Conservation (phyloP, 64 coral and sea anemone species). For the Trachythela sp. region DNA sequence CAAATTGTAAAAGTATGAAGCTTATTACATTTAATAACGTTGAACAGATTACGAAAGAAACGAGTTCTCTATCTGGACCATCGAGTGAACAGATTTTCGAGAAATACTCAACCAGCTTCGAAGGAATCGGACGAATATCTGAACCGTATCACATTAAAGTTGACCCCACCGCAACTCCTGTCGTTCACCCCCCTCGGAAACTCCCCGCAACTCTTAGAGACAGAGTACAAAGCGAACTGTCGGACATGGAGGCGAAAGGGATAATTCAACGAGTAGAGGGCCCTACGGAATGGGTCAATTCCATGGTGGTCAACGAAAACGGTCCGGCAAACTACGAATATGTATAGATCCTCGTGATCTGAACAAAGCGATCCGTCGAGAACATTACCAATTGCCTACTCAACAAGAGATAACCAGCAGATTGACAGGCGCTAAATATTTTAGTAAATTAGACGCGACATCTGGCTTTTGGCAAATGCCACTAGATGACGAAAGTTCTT, state of each 20-base stretch:
- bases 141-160: slow-evolving; percentile 47
- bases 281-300: slow-evolving; percentile 55
- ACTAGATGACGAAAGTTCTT: not conserved
- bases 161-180: slow-evolving; percentile 17
- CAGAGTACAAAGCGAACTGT: slow-evolving; percentile 7
- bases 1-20: slow-evolving; percentile 26
- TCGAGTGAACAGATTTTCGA: slow-evolving; percentile 21
- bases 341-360: slow-evolving; percentile 60
- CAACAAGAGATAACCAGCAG: slow-evolving; percentile 47
- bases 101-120: slow-evolving; percentile 38
- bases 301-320: slow-evolving; percentile 36
- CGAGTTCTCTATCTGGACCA: not conserved
- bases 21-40: slow-evolving; percentile 37
- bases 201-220: slow-evolving; percentile 36
- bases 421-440: slow-evolving; percentile 37
- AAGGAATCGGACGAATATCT: slow-evolving; percentile 46
- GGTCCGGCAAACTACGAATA: slow-evolving; percentile 31
- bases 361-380: slow-evolving; percentile 45
- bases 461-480: slow-evolving; percentile 47
- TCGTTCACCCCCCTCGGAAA: slow-evolving; percentile 49
- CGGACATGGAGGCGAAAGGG: slow-evolving; percentile 34
- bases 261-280: slow-evolving; percentile 18
- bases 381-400: slow-evolving; percentile 53
- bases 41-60: not conserved
- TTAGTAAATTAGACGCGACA: slow-evolving; percentile 19